A percentile compares a stretch with the other conserved stretches of the same genome.
Conservation (phyloP, 2,888 invertebrate genomes). For the Trichacis sp. region DNA sequence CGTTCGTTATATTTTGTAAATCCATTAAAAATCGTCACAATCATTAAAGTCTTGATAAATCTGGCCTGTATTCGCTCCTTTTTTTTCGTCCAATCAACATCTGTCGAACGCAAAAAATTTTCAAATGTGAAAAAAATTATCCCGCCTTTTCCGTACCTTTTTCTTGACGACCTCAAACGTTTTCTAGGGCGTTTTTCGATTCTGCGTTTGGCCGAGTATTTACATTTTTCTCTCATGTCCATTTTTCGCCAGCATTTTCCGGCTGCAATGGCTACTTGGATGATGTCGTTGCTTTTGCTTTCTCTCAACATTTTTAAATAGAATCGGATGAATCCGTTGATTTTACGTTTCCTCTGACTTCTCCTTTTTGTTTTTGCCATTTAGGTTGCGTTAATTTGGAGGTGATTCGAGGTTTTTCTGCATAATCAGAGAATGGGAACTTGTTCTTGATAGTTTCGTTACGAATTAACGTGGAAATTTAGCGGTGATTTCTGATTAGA, state of each 20-base stretch:
- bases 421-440: background rate
- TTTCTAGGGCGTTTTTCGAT: too few species aligned
- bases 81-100: too few species aligned
- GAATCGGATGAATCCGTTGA: constrained; percentile 33
- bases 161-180: too few species aligned
- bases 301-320: constrained; percentile 20
- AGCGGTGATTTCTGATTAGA: background rate
- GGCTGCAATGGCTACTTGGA: constrained; percentile 26
- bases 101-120: too few species aligned
- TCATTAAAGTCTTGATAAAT: too few species aligned
- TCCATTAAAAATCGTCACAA: too few species aligned
- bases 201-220: too few species aligned
- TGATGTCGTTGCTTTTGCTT: constrained; percentile 17
- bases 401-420: background rate
- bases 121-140: too few species aligned
- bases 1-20: too few species aligned
- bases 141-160: too few species aligned
- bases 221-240: constrained; percentile 19
- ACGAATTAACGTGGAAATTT: background rate
- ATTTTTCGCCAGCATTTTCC: constrained; percentile 38
- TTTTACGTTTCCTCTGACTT: constrained; percentile 9
- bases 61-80: too few species aligned
- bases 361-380: background rate
- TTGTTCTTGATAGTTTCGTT: background rate
- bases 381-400: background rate